phyloP scores from a whole-genome alignment of 2,113 vertebrate species.

The Lampris megalopsis region DNA sequence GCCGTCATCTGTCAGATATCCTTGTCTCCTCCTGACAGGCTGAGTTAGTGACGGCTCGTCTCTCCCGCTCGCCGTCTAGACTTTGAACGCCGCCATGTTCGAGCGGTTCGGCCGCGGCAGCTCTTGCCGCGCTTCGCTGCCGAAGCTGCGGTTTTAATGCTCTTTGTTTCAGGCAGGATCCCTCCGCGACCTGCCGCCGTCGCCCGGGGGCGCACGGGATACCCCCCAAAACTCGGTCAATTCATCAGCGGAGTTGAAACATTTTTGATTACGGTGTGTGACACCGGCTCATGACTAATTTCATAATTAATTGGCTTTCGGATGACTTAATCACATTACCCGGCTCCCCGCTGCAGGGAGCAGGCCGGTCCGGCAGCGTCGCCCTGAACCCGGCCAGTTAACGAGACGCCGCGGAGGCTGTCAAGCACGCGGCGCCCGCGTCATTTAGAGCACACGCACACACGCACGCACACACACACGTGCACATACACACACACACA shows the following conservation, averaged over 20 bases:
- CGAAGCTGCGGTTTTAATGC: background rate
- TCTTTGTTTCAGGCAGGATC: background rate
- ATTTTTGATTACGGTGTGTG: slow-evolving; percentile 42
- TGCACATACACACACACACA: too few relatives aligned
- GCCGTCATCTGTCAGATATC: slow-evolving; percentile 75
- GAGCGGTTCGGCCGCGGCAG: background rate
- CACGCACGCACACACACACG: slow-evolving; percentile 26
- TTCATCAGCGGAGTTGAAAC: slow-evolving; percentile 31
- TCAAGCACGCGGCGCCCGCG: slow-evolving; percentile 43
- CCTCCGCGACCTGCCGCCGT: background rate
- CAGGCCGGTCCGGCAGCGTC: slow-evolving; percentile 58
- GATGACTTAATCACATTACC: slow-evolving; percentile 78
- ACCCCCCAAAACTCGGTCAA: slow-evolving; percentile 6
- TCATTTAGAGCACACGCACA: slow-evolving; percentile 25
- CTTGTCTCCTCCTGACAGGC: slow-evolving; percentile 47
- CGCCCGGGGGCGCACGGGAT: too few relatives aligned
- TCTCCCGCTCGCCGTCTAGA: slow-evolving; percentile 68
- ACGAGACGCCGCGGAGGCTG: slow-evolving; percentile 65
- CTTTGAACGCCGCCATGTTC: slow-evolving; percentile 75
- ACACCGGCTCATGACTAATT: slow-evolving; percentile 74
- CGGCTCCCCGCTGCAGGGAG: slow-evolving; percentile 69
- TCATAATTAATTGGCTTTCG: slow-evolving; percentile 80
- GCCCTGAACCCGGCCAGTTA: slow-evolving; percentile 73
- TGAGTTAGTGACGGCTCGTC: slow-evolving; percentile 79
- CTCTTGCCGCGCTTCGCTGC: too few relatives aligned